These are phyloP conservation scores for Dendrolimus punctatus DNA, from an alignment of 1,140 invertebrate species.

Conservation along the genomic window DNA sequence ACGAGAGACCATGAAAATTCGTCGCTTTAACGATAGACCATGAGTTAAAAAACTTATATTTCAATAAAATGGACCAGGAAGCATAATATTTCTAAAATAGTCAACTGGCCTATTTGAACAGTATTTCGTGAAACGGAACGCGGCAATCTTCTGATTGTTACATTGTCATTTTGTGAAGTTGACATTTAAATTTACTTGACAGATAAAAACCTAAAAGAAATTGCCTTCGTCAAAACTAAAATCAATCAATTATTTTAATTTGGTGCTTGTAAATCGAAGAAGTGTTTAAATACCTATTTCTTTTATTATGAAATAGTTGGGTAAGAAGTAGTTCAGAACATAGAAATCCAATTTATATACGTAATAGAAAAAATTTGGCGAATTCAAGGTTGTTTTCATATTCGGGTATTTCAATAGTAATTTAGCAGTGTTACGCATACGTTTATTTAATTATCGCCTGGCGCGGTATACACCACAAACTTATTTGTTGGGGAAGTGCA, in stretches of 20 bases:
- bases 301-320: too few relatives aligned
- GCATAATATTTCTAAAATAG: too few relatives aligned
- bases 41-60: too few relatives aligned
- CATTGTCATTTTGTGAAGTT: too few relatives aligned
- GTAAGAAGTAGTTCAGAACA: too few relatives aligned
- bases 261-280: conserved; percentile 7
- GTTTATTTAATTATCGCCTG: conserved; percentile 57
- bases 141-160: conserved; percentile 1
- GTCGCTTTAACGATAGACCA: too few relatives aligned
- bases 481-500: conserved; percentile 26
- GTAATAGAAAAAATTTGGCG: conserved; percentile 32
- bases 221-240: conserved; percentile 10
- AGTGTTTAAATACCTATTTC: conserved; percentile 5
- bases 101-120: neutral
- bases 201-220: conserved; percentile 25
- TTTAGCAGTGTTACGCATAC: conserved; percentile 42
- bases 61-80: too few relatives aligned
- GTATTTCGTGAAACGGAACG: conserved; percentile 27
- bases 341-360: too few relatives aligned
- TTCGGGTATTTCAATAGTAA: conserved; percentile 35
- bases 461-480: conserved; percentile 19
- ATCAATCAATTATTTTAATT: conserved; percentile 8
- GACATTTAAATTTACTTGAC: conserved; percentile 13
- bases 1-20: too few relatives aligned
- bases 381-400: conserved; percentile 50